Evolutionary conservation across 2,888 invertebrate genomes (phyloP), one percentile per base, ranked within the genome.

Genomic region (Spodoptera littoralis): DNA sequence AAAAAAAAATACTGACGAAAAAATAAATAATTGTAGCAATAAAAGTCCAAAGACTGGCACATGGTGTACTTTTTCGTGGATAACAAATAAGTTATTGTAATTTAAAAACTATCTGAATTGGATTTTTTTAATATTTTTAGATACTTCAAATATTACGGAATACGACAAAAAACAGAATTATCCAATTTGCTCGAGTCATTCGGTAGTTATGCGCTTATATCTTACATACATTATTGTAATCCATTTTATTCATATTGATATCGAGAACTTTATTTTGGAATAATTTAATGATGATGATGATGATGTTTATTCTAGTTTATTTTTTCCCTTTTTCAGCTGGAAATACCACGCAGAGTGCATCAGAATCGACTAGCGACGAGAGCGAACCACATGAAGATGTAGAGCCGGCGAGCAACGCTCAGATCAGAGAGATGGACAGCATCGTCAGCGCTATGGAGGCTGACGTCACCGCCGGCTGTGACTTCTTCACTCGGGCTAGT

Each of bases 371-470:
- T 43, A 90, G 88, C 69, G 92, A 91, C 13, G 91, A 90, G 57
- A 81, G 79, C 44, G 91, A 90, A 27, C 60, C 75, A 4, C 88
- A 83, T 9, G 88, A 86, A 18, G 92, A 90, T 18, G 52, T 73
- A 0, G 92, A 90, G 64, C 88, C 90, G 9, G 89, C 90, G 2
- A 88, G 90, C 74, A 90, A 88, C 65, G 94, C 86, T 1, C 95
- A 95, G 82, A 93, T 93, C 30, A 76, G 90, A 2, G 94, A 95
- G 76, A 94, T 94, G 90, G 92, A 92, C 73, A 93, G 92, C 76
- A 96, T 96, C 65, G 95, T 96, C 50, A 93, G 93, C 79, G 95
- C 95, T 1, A 96, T 96, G 96, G 96, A 96, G 79, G 94, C 95
- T 2, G 95, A 95, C 65, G 95, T 86, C 79, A 92, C 84, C 53